These are phyloP conservation scores for Darevskia mixta DNA, from an alignment of 2,797 vertebrate genomes.

Conservation along the genomic window DNA sequence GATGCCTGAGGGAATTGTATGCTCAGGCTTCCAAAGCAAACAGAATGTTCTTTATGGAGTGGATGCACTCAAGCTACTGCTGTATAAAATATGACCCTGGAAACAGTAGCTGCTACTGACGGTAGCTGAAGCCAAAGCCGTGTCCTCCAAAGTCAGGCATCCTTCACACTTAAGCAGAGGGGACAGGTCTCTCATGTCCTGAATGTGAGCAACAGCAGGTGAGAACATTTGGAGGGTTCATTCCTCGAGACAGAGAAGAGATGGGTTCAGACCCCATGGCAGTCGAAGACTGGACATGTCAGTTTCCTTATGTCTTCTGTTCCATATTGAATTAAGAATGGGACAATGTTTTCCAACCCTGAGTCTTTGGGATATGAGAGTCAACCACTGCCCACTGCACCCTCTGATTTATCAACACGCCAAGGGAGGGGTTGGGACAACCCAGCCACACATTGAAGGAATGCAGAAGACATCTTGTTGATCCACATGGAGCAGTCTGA, in stretches of 20 bases:
- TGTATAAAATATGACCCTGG: conserved; percentile 24
- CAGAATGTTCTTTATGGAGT: conserved; percentile 40
- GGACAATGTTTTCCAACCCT: background rate
- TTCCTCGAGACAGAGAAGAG: background rate
- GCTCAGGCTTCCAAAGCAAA: conserved; percentile 53
- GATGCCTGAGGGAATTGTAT: conserved; percentile 22
- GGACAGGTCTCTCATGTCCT: background rate
- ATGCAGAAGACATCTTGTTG: no score
- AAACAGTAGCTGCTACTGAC: conserved; percentile 25
- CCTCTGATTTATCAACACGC: no score
- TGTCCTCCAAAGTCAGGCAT: conserved; percentile 9
- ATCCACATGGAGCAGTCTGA: no score
- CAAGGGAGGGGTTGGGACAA: no score
- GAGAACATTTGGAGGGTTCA: background rate
- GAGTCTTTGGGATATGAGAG: background rate
- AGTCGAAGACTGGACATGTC: background rate
- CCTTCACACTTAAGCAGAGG: conserved; percentile 3
- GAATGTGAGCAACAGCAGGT: background rate
- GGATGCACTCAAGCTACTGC: conserved; percentile 12
- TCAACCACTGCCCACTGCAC: no score
- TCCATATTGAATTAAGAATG: background rate
- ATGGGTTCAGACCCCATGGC: background rate
- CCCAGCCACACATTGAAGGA: no score
- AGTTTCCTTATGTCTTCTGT: background rate
- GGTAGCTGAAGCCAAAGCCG: background rate